phyloP scores from a whole-genome alignment of 2,113 vertebrate species.

The Phalacrocorax brasilianus region DNA sequence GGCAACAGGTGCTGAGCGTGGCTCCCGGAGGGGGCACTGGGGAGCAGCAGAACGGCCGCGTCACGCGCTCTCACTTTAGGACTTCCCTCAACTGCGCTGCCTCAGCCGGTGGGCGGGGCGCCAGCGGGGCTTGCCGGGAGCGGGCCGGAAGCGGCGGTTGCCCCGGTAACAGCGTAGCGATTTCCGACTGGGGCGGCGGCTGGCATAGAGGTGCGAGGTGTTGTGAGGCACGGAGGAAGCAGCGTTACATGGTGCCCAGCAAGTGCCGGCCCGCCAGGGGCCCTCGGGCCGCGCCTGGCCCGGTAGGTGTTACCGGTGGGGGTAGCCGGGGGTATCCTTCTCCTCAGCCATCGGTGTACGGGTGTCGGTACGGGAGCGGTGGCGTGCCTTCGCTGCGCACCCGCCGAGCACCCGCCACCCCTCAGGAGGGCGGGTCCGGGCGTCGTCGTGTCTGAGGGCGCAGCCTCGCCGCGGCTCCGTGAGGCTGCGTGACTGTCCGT shows the following conservation, averaged over 20 bases:
- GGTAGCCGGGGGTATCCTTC: too few relatives aligned
- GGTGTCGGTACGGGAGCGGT: too few relatives aligned
- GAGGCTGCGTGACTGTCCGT: too few relatives aligned
- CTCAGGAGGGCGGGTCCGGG: too few relatives aligned
- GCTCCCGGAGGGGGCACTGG: too few relatives aligned
- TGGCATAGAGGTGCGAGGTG: neutral
- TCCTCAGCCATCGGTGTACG: too few relatives aligned
- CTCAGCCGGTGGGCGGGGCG: neutral
- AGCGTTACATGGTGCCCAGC: slow-evolving; percentile 71
- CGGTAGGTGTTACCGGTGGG: slow-evolving; percentile 15
- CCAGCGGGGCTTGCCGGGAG: neutral
- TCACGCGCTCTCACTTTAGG: rapidly evolving
- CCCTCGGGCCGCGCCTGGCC: slow-evolving; percentile 33
- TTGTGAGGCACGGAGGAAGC: neutral
- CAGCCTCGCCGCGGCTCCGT: too few relatives aligned
- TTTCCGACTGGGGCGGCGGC: slow-evolving; percentile 39
- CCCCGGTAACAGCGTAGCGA: slow-evolving; percentile 51
- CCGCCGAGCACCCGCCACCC: too few relatives aligned
- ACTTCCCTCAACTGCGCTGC: neutral
- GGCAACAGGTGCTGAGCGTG: neutral
- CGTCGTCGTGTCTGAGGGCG: too few relatives aligned
- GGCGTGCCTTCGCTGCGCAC: too few relatives aligned
- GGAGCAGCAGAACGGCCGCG: too few relatives aligned
- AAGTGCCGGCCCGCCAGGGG: slow-evolving; percentile 60
- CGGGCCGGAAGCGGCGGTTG: slow-evolving; percentile 63